Base-by-base conservation (phyloP, 2,888 invertebrate species). In the Tromatobia lineatoria region DNA sequence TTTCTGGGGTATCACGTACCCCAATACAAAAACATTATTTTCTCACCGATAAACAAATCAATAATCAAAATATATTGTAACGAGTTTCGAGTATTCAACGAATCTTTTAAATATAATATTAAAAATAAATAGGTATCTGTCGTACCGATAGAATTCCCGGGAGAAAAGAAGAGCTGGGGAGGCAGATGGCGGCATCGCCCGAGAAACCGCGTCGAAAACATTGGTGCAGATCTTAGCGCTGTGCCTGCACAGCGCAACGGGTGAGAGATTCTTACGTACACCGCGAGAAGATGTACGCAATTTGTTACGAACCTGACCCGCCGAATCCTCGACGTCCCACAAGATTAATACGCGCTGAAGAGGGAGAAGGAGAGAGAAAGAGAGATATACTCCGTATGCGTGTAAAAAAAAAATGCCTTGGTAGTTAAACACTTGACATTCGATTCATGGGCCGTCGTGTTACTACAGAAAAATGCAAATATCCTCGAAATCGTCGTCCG, bases 141-240 rank as follows among this genome's bases (percentile, higher is more conserved):
- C 81, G 87, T 91, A 91, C 88, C 92, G 91, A 86, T 89, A 69
- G 59, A 81, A 83, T 85, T 75, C 67, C 67, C 54, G 54, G 15
- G 70, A 54, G 70, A 76, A 66, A 20, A 85, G 59, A 85, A 82
- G 38, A 38, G 76, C 67, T 47, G 74, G 67, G 23, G 78, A 86
- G 75, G 83, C 87, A 92, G 91, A 90, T 91, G 92, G 92, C 92
- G 89, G 88, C 89, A 91, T 89, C 87, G 87, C 76, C 85, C 88
- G 86, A 80, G 79, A 74, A 83, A 85, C 66, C 71, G 50, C 70
- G 64, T 70, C 70, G 25, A 42, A 47, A 42, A 42, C 73, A 47
- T 57, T 61, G 10, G 13, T 54, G 50, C 29, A 23, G n/a, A 66
- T 52, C n/a, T 73, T 29, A 34, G 47, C 20, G 23, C 13, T 42